Evolutionary conservation across 2,888 invertebrate species (phyloP), one percentile per base, ranked within the genome.

Genomic region (Volucella bombylans): DNA sequence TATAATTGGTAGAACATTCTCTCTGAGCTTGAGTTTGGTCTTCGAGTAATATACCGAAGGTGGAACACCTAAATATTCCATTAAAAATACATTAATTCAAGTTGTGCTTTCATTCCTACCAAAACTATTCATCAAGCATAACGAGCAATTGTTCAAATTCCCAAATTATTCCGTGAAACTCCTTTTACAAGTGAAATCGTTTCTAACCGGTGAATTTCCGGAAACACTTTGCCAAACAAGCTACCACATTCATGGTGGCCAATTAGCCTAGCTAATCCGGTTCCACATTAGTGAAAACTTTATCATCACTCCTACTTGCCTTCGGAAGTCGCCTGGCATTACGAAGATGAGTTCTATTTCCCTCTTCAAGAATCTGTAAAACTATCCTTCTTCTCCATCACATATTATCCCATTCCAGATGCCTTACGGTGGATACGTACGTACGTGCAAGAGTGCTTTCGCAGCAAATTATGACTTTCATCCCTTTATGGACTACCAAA

Each of bases 201-300:
- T 41, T 14, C 11, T n/a, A 6, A 43, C 23, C 65, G 52, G 65
- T 61, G 69, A 69, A 23, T 74, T 31, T 55, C 69, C 79, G 83
- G 71, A 79, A 79, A 50, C 65, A 71, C 74, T 74, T 79, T 83
- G 61, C 49, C 64, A 74, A 76, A 76, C 69, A 79, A 74, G 69
- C 71, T 62, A 71, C 79, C 83, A 74, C 71, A 67, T 67, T 47
- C 61, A 62, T 31, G 43, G 54, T 71, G 74, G 45, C 79, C 83
- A 83, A 83, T 83, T 83, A 83, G 83, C 73, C 54, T n/a, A 76
- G 79, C 83, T 74, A 50, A 83, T 79, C 74, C 79, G 79, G 61
- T 61, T 45, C 69, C 83, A 76, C 67, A 79, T 83, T 79, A 79
- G 79, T 71, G 73, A 76, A 83, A 77, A 82, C 68, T 79, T 77